Conservation (phyloP, 2,113 vertebrate species). For the Oncorhynchus mykiss region DNA sequence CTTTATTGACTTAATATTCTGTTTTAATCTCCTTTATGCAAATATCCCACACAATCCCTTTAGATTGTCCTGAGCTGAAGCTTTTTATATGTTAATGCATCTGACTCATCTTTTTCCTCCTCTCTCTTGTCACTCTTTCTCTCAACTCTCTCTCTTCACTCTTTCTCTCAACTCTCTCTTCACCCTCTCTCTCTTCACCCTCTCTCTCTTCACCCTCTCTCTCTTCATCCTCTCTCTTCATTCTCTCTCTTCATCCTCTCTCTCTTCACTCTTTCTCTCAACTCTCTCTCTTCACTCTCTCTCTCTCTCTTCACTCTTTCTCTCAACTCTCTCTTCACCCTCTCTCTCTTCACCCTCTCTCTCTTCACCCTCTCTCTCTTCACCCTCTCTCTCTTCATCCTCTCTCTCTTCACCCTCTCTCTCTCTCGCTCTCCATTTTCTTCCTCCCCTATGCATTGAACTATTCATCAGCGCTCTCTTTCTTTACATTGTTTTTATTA, state of each 20-base stretch:
- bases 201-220: too few species aligned
- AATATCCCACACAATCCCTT: constrained; percentile 6
- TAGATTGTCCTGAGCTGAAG: constrained; percentile 1
- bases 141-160: too few species aligned
- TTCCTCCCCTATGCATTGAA: not conserved
- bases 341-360: not conserved
- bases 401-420: not conserved
- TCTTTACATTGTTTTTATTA: not conserved
- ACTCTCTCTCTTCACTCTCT: too few species aligned
- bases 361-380: not conserved
- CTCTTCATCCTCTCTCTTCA: too few species aligned
- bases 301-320: too few species aligned
- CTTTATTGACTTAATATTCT: not conserved
- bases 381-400: not conserved
- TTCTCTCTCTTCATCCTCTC: too few species aligned
- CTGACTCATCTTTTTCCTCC: constrained; percentile 1
- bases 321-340: too few species aligned
- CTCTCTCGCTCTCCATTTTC: not conserved
- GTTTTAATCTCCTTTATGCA: constrained; percentile 8
- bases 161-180: too few species aligned
- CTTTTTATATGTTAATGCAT: constrained; percentile 5
- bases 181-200: too few species aligned
- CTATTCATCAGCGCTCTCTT: not conserved
- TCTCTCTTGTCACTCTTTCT: not conserved
- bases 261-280: too few species aligned